phyloP scores from a whole-genome alignment of 2,888 invertebrate genomes.

The Loripinus fragilis region DNA sequence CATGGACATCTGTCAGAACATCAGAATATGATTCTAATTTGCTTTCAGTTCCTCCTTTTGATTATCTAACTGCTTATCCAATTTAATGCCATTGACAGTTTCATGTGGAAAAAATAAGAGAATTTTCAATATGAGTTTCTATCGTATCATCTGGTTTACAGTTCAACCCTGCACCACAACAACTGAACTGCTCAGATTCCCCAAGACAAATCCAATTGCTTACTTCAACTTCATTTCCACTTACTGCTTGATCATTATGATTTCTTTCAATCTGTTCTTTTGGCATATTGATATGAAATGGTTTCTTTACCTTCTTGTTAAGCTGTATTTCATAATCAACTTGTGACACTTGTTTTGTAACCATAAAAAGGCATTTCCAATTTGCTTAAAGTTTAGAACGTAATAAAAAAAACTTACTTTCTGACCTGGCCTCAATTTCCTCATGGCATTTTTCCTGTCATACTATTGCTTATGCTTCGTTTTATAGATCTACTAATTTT shows the following conservation, averaged over 20 bases:
- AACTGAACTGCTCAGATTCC: not conserved
- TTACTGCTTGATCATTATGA: not conserved
- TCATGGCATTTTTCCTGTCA: too few species aligned
- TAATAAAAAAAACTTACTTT: too few species aligned
- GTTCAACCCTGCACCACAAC: not conserved
- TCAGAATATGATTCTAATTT: not conserved
- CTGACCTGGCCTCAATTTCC: too few species aligned
- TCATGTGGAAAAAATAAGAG: not conserved
- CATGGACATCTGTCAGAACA: slow-evolving; percentile 4
- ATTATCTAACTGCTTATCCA: not conserved
- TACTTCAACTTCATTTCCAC: not conserved
- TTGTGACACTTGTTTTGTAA: not conserved
- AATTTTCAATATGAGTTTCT: not conserved
- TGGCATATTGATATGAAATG: slow-evolving; percentile 8
- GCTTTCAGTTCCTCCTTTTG: not conserved
- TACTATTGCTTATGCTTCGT: too few species aligned
- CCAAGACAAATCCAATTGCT: not conserved
- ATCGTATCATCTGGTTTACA: not conserved
- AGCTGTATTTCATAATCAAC: not conserved
- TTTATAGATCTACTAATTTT: too few species aligned
- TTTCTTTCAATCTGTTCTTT: slow-evolving; percentile 5
- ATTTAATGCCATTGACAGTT: not conserved
- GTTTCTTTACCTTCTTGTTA: not conserved
- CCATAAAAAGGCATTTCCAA: not conserved
- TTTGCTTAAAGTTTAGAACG: not conserved